Evolutionary conservation across 2,113 vertebrate species (phyloP).

Genomic region (Phylloscopus trochiloides): DNA sequence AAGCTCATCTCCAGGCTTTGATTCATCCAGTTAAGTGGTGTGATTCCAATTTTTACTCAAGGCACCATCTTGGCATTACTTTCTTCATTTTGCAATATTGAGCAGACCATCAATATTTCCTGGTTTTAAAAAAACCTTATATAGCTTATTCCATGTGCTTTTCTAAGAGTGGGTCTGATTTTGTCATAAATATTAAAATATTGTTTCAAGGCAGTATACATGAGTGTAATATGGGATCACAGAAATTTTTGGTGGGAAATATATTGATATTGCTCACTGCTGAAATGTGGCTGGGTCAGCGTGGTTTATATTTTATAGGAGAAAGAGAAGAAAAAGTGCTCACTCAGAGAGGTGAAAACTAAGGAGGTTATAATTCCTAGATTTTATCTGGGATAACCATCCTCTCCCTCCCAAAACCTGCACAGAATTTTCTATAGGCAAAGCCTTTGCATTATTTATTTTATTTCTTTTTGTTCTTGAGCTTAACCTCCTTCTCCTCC

Average conservation of each 20-base stretch:
- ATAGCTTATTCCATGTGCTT: neutral
- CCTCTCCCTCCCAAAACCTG: neutral
- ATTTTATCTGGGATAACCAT: neutral
- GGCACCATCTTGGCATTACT: neutral
- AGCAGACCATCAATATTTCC: neutral
- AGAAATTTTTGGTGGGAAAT: neutral
- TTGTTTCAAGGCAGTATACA: neutral
- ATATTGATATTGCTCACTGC: neutral
- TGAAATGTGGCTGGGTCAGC: neutral
- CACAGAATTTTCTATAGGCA: neutral
- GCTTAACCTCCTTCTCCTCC: neutral
- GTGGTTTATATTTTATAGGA: neutral
- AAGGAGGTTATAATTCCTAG: neutral
- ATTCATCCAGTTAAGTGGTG: neutral
- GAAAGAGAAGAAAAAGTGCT: neutral
- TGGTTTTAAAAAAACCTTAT: neutral
- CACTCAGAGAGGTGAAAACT: neutral
- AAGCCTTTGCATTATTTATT: neutral
- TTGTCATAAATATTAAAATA: neutral
- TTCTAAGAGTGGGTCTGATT: neutral
- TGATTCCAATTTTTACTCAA: constrained; percentile 4
- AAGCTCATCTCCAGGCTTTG: constrained; percentile 31
- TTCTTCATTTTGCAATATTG: neutral
- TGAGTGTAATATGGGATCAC: neutral
- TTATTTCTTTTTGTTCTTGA: neutral